Base-by-base conservation (phyloP, 2,113 vertebrate species). In the Antigone vipio region DNA sequence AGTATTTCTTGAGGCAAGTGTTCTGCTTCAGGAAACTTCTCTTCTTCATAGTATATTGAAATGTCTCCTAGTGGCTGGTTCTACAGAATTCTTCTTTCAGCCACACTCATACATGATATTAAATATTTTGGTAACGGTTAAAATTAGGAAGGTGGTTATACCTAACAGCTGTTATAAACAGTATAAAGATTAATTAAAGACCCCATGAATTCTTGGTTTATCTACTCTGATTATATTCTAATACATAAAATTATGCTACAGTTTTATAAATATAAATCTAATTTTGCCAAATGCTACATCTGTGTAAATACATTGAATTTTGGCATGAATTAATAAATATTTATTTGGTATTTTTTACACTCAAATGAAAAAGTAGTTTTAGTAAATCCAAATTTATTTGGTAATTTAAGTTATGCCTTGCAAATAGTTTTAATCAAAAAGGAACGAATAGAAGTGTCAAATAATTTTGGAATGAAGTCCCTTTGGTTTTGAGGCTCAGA, bases 1-100 rank as follows among this genome's bases (percentile, higher is more conserved):
- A 91, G 92, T 95, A 66, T 30, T 87, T 96, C 87, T 91, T 81
- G 73, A 97, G 69, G 42, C 6, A 72, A 15, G 8, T 58, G 11
- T 69, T 60, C 44, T 64, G 6, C 49, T 72, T 73, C n/a, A 32
- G 26, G 35, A 53, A 88, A 42, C 12, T 47, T 53, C 15, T 76
- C 20, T 55, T 73, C 42, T 69, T 91, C 12, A 32, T 34, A 44
- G 12, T 32, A 15, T 69, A 63, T 32, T 81, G n/a, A 87, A 90
- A 69, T 32, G 30, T 49, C 52, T 56, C 19, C 34, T 42, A 40
- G 42, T n/a, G 58, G 16, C 26, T 87, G 32, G 8, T 29, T 76
- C n/a, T 45, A 34, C 27, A 60, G 23, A 80, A 80, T 44, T 60
- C 27, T 67, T 91, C 35, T n/a, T 88, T 86, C n/a, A 29, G 8